A percentile compares a stretch with the other conserved stretches of the same genome.
Conservation (phyloP, 2,888 invertebrate genomes). For the Paralinhomoeus sp. region DNA sequence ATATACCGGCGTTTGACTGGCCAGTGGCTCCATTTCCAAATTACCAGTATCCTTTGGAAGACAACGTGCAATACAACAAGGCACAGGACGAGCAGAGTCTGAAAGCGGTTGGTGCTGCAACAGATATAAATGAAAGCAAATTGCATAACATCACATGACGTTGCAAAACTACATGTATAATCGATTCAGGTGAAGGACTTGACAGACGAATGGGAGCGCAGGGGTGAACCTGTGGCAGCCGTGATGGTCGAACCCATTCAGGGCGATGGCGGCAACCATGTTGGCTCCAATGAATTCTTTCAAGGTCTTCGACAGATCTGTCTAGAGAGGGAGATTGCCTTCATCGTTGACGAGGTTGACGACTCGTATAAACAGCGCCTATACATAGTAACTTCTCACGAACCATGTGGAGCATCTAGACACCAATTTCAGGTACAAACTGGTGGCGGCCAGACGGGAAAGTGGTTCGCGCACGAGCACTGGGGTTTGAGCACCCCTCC, state of each 20-base stretch:
- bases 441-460: constrained; percentile 82
- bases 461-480: constrained; percentile 89
- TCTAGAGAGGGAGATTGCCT: constrained; percentile 48
- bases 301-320: constrained; percentile 54
- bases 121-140: too few relatives aligned
- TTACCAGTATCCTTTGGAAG: constrained; percentile 73
- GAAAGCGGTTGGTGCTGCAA: constrained; percentile 37
- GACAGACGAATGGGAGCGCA: constrained; percentile 16
- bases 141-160: too few relatives aligned
- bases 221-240: constrained; percentile 51
- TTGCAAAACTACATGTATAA: too few relatives aligned
- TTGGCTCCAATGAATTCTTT: constrained; percentile 70
- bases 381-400: too few relatives aligned
- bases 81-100: constrained; percentile 53
- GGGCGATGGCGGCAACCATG: constrained; percentile 85
- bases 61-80: constrained; percentile 50
- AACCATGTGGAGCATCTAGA: too few relatives aligned
- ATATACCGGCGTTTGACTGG: constrained; percentile 83
- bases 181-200: constrained; percentile 12
- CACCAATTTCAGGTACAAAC: constrained; percentile 58
- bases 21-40: constrained; percentile 69
- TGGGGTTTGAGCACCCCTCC: constrained; percentile 62
- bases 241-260: constrained; percentile 85
- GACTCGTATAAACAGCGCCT: background rate
- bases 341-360: constrained; percentile 71